A percentile compares a stretch with the other conserved stretches of the same genome.
phyloP scores from a whole-genome alignment of 2,797 vertebrate genomes.

The Lithobates pipiens region DNA sequence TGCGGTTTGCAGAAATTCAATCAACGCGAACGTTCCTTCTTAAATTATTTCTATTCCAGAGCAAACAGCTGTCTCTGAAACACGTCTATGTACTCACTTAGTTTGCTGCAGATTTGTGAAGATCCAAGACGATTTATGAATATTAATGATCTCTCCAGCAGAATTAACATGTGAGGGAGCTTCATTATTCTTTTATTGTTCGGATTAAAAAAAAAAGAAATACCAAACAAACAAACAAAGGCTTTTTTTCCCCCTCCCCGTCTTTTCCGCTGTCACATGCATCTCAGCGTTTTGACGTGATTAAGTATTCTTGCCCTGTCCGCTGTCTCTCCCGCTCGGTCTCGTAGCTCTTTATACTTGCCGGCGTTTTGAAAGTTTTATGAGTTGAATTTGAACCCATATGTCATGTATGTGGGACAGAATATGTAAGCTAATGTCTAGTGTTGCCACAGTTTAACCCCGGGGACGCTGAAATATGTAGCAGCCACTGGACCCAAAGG shows the following conservation, averaged over 20 bases:
- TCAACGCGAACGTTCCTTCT: neutral
- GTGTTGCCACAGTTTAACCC: constrained; percentile 5
- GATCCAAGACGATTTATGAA: constrained; percentile 45
- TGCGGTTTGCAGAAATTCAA: neutral
- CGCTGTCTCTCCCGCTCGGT: too few relatives aligned
- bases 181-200: constrained; percentile 57
- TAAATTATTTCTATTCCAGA: constrained; percentile 32
- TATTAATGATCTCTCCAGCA: constrained; percentile 63
- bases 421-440: constrained; percentile 26
- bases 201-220: constrained; percentile 19
- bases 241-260: neutral
- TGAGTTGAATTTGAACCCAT: constrained; percentile 56
- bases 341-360: neutral
- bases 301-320: constrained; percentile 33
- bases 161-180: constrained; percentile 39
- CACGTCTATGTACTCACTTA: constrained; percentile 33
- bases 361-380: constrained; percentile 42
- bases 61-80: constrained; percentile 29
- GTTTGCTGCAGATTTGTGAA: constrained; percentile 29
- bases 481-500: constrained; percentile 1
- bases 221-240: neutral
- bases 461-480: neutral
- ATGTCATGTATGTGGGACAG: constrained; percentile 33
- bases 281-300: constrained; percentile 3
- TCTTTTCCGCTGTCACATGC: neutral